Evolutionary conservation across 2,113 vertebrate species (phyloP).

Genomic region (Ciconia boyciana): DNA sequence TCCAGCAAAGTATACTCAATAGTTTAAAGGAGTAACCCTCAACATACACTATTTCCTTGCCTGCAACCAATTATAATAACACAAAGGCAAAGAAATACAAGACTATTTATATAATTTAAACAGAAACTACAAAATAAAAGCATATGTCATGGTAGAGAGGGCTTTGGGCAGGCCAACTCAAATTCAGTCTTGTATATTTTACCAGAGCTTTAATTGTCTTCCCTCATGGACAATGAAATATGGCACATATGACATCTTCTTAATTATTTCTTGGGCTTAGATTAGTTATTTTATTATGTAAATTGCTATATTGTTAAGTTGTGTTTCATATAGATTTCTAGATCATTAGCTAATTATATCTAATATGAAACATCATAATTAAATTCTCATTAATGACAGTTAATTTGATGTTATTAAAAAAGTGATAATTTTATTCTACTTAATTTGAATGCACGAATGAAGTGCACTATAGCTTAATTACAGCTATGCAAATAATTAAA

Average conservation of each 20-base stretch:
- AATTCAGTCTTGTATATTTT: not conserved
- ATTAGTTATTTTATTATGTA: conserved; percentile 37
- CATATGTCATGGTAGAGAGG: not conserved
- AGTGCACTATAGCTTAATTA: conserved; percentile 40
- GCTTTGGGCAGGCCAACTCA: not conserved
- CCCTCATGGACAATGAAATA: not conserved
- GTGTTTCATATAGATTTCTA: conserved; percentile 55
- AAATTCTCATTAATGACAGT: conserved; percentile 59
- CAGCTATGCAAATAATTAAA: conserved; percentile 33
- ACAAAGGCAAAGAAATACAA: not conserved
- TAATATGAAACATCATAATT: conserved; percentile 52
- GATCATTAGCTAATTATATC: conserved; percentile 65
- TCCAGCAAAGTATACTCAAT: not conserved
- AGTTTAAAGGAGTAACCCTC: not conserved
- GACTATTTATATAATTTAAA: not conserved
- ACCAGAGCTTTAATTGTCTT: not conserved
- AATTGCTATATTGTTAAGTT: conserved; percentile 47
- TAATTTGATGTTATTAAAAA: conserved; percentile 56
- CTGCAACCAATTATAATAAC: not conserved
- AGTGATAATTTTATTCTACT: conserved; percentile 45
- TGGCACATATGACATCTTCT: not conserved
- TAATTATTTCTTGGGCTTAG: conserved; percentile 26
- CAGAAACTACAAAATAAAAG: not conserved
- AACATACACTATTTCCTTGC: not conserved
- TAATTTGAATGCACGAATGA: conserved; percentile 48